phyloP scores from a whole-genome alignment of 2,797 vertebrate species.

The Florisuga fusca region DNA sequence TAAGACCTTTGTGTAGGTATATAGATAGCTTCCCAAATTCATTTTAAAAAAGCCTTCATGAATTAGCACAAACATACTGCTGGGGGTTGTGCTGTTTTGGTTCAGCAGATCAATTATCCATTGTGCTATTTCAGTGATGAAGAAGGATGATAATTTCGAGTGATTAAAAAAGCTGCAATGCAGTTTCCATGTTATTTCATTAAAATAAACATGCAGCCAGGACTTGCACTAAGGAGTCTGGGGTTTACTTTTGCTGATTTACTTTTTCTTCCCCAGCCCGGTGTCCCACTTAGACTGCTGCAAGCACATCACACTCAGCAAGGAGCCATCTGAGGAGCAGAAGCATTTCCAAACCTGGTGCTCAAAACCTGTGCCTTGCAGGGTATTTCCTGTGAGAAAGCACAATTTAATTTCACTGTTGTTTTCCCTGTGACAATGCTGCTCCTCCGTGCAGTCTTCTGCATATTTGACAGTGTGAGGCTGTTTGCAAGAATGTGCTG shows the following conservation, averaged over 20 bases:
- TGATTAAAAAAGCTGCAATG: not conserved
- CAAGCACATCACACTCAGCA: rapidly evolving
- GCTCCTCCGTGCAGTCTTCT: not conserved
- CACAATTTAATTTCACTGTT: not conserved
- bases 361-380: not conserved
- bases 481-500: rapidly evolving
- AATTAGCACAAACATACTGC: not conserved
- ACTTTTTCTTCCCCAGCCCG: not conserved
- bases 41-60: not conserved
- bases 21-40: conserved; percentile 55
- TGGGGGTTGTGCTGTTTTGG: conserved; percentile 12
- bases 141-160: conserved; percentile 13
- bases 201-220: not conserved
- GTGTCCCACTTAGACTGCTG: rapidly evolving
- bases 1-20: conserved; percentile 55
- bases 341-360: not conserved
- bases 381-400: not conserved
- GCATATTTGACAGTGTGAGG: not conserved
- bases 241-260: not conserved
- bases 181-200: conserved; percentile 30
- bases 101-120: conserved; percentile 38
- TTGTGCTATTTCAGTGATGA: not conserved
- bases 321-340: not conserved
- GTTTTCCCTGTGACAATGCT: not conserved
- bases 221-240: not conserved